Percentiles rank a stretch among this genome's conserved stretches.
Conservation (phyloP, 2,113 vertebrate species). For the Sapayoa aenigma region DNA sequence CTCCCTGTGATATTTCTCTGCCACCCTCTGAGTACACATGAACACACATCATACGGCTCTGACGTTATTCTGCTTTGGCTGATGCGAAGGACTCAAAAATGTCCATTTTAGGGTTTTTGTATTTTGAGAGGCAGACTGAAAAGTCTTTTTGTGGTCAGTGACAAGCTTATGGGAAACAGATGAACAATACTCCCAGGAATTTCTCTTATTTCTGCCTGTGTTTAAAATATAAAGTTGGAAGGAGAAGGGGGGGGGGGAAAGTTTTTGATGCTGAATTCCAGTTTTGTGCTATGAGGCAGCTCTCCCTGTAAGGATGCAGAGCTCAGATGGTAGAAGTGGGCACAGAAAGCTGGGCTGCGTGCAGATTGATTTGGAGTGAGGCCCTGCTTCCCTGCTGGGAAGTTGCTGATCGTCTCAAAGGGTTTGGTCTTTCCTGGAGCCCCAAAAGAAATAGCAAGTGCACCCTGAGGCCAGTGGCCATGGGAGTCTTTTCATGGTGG, state of each 20-base stretch:
- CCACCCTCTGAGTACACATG: neutral
- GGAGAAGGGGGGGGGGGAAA: neutral
- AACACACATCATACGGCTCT: neutral
- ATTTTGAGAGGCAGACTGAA: conserved; percentile 27
- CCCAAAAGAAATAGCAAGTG: neutral
- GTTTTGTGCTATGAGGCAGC: neutral
- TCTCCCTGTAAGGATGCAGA: conserved; percentile 48
- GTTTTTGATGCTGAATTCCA: conserved; percentile 46
- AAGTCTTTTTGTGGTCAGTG: conserved; percentile 26
- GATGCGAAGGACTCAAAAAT: conserved; percentile 22
- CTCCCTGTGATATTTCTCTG: neutral
- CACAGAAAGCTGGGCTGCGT: neutral
- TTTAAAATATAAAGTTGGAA: conserved; percentile 62
- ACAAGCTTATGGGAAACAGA: conserved; percentile 59
- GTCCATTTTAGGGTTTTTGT: conserved; percentile 61
- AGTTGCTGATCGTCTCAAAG: neutral
- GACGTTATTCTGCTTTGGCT: neutral
- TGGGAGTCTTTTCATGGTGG: neutral
- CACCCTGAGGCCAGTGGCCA: fast-evolving
- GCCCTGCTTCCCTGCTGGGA: neutral
- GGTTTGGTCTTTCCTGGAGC: neutral
- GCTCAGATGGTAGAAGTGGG: neutral
- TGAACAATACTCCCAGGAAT: conserved; percentile 58
- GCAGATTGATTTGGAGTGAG: neutral
- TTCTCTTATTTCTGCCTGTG: conserved; percentile 42